Percentiles rank a stretch among this genome's conserved stretches.
Conservation (phyloP, 2,888 invertebrate genomes). For the Drosophila nr. perissopoda region DNA sequence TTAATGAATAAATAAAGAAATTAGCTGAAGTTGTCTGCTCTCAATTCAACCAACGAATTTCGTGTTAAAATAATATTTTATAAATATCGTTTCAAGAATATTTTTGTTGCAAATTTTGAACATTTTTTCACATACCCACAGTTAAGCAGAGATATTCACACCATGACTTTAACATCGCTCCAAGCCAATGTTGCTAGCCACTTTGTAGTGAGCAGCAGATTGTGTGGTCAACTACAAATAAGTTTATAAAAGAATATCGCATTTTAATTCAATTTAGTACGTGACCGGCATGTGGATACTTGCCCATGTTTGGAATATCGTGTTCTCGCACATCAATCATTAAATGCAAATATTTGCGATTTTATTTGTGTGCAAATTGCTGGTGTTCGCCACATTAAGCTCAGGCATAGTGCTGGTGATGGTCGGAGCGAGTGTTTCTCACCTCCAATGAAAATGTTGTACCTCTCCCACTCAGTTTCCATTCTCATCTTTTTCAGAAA, state of each 20-base stretch:
- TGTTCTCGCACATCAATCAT: slow-evolving; percentile 76
- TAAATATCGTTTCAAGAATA: not conserved
- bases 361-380: slow-evolving; percentile 72
- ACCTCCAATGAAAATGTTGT: not conserved
- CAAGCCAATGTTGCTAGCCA: not conserved
- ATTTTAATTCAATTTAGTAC: slow-evolving; percentile 41
- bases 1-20: not conserved
- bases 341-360: slow-evolving; percentile 81
- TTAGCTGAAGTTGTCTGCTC: not conserved
- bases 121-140: not conserved
- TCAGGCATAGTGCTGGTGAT: slow-evolving; percentile 10
- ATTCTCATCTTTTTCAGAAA: slow-evolving; percentile 72
- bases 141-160: not conserved
- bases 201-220: slow-evolving; percentile 16
- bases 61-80: not conserved
- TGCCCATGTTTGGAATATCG: slow-evolving; percentile 43
- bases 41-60: not conserved
- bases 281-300: slow-evolving; percentile 54
- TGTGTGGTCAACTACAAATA: slow-evolving; percentile 12
- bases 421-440: slow-evolving; percentile 5
- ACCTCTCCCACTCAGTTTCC: slow-evolving; percentile 8
- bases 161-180: not conserved
- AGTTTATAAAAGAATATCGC: slow-evolving; percentile 18
- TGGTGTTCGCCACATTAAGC: slow-evolving; percentile 45
- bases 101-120: not conserved